These are phyloP conservation scores for Danio jaintianensis DNA, from an alignment of 2,797 vertebrate genomes.

Conservation along the genomic window DNA sequence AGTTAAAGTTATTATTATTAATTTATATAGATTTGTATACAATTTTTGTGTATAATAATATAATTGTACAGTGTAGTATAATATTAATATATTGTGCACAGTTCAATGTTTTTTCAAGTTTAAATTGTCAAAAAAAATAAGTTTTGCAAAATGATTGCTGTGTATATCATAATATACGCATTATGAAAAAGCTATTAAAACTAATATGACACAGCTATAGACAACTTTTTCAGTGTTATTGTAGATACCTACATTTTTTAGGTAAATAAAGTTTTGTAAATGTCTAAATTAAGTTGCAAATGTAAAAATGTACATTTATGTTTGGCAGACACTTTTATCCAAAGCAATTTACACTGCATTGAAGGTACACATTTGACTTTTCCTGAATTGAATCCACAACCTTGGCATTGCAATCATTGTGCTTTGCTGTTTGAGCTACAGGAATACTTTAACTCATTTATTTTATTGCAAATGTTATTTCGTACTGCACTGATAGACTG, in stretches of 20 bases:
- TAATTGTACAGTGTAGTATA: not conserved
- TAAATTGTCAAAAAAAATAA: too few species aligned
- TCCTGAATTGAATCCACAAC: too few species aligned
- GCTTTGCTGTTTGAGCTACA: too few species aligned
- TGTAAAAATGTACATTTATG: not conserved
- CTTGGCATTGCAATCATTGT: too few species aligned
- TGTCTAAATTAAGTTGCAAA: not conserved
- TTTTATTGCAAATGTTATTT: not conserved
- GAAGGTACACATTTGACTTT: too few species aligned
- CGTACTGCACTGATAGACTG: not conserved
- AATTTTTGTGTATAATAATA: not conserved
- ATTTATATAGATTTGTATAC: not conserved
- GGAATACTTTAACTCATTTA: too few species aligned
- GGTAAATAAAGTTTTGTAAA: not conserved
- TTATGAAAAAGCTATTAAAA: not conserved
- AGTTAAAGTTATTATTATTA: not conserved
- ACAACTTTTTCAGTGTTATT: not conserved
- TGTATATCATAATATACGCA: not conserved
- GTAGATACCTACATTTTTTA: not conserved
- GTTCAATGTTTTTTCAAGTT: too few species aligned
- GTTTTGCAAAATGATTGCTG: too few species aligned
- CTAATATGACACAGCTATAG: not conserved
- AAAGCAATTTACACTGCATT: too few species aligned
- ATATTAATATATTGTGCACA: too few species aligned
- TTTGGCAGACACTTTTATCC: too few species aligned